phyloP scores from a whole-genome alignment of 2,113 vertebrate species.

The Chinchilla lanigera region DNA sequence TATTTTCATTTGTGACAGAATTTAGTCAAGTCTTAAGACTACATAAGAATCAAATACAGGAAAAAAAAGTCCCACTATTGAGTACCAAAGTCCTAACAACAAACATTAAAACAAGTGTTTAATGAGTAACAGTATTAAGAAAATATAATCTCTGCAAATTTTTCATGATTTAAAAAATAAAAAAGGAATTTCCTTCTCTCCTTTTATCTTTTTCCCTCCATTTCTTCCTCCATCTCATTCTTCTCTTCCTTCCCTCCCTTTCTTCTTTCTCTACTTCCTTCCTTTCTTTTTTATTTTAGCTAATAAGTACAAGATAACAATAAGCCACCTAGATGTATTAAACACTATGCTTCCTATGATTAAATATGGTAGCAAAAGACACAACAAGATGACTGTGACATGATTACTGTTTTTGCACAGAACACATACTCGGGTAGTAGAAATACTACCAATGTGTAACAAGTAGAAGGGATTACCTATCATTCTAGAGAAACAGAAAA shows the following conservation, averaged over 20 bases:
- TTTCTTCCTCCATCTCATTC: rapidly evolving
- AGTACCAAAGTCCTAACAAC: neutral
- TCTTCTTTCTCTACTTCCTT: neutral
- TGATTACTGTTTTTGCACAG: neutral
- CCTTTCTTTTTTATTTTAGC: neutral
- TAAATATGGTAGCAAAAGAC: neutral
- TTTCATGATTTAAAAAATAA: neutral
- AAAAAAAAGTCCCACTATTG: conserved; percentile 21
- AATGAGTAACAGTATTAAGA: conserved; percentile 42
- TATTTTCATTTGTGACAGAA: conserved; percentile 14
- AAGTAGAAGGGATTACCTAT: neutral
- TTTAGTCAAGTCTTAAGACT: conserved; percentile 50
- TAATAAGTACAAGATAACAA: neutral
- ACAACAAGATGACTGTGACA: neutral
- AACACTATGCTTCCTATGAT: neutral
- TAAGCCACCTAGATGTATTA: neutral
- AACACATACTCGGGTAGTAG: neutral
- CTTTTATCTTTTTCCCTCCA: neutral
- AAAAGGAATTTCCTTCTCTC: neutral
- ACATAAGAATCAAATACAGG: conserved; percentile 54
- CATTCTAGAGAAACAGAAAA: neutral
- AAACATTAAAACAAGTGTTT: neutral
- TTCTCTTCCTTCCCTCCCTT: neutral
- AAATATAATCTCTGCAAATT: neutral
- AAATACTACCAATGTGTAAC: neutral